These are phyloP conservation scores for Priocnemis perturbator DNA, from an alignment of 2,888 invertebrate species.

Conservation along the genomic window DNA sequence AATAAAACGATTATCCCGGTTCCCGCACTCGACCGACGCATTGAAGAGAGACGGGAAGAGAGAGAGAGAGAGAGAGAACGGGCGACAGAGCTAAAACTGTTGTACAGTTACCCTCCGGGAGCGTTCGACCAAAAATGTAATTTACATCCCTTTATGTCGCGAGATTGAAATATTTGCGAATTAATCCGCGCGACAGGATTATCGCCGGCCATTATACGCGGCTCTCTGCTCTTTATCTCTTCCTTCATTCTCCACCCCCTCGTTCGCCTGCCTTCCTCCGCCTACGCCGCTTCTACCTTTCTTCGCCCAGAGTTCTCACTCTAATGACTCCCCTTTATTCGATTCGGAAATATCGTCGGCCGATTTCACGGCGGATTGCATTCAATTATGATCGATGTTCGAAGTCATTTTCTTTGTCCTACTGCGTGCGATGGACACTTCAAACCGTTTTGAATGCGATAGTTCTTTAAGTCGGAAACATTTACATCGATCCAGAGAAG, in stretches of 20 bases:
- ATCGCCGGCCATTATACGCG: slow-evolving; percentile 66
- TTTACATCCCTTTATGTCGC: slow-evolving; percentile 74
- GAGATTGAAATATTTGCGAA: slow-evolving; percentile 75
- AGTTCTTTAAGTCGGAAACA: no score
- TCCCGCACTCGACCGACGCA: slow-evolving; percentile 48
- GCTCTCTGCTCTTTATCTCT: slow-evolving; percentile 41
- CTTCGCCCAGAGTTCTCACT: slow-evolving; percentile 40
- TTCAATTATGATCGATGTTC: slow-evolving; percentile 54
- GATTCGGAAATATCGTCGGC: slow-evolving; percentile 61
- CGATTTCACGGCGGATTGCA: slow-evolving; percentile 62
- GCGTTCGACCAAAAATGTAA: slow-evolving; percentile 75
- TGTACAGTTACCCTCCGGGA: slow-evolving; percentile 47
- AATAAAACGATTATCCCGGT: slow-evolving; percentile 73
- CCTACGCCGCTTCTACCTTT: slow-evolving; percentile 36
- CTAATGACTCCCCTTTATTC: slow-evolving; percentile 64
- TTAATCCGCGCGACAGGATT: slow-evolving; percentile 72
- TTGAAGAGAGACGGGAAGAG: background rate
- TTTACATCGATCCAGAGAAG: no score
- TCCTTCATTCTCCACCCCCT: slow-evolving; percentile 18
- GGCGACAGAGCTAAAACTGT: background rate
- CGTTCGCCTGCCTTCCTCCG: slow-evolving; percentile 42
- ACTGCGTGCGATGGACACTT: no score
- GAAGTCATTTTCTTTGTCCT: slow-evolving; percentile 17
- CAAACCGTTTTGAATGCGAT: no score
- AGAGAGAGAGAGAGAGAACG: background rate